phyloP scores from a whole-genome alignment of 2,888 invertebrate genomes.

The Macrosiphum euphorbiae region DNA sequence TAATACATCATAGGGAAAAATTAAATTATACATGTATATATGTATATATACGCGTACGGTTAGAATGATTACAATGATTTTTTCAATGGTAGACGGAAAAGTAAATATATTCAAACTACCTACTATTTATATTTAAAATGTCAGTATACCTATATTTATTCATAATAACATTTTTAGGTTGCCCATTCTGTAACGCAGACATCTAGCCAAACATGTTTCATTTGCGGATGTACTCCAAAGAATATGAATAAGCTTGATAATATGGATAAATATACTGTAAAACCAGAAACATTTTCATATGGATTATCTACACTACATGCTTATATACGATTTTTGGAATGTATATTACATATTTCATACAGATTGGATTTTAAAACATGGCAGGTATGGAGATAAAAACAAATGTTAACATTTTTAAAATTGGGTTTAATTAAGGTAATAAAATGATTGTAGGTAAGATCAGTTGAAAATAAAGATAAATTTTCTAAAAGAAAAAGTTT shows the following conservation, averaged over 20 bases:
- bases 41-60: too few species aligned
- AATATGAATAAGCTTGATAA: constrained; percentile 20
- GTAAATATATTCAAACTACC: constrained; percentile 14
- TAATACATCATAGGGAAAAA: too few species aligned
- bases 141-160: not conserved
- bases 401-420: too few species aligned
- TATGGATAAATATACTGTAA: not conserved
- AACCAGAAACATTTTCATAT: constrained; percentile 28
- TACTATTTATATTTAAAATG: constrained; percentile 19
- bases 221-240: not conserved
- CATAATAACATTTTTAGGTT: constrained; percentile 37
- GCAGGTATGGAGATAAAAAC: too few species aligned
- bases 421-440: too few species aligned
- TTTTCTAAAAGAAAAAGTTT: too few species aligned
- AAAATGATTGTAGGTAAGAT: too few species aligned
- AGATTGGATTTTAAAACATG: not conserved
- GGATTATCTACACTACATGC: constrained; percentile 19
- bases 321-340: constrained; percentile 16
- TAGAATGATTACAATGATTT: constrained; percentile 26
- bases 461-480: too few species aligned
- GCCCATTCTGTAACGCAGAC: constrained; percentile 19
- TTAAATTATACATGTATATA: too few species aligned
- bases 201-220: constrained; percentile 19
- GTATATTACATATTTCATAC: constrained; percentile 31
- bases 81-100: constrained; percentile 17